Conservation (phyloP, 2,113 vertebrate genomes). For the Odobenus rosmarus region DNA sequence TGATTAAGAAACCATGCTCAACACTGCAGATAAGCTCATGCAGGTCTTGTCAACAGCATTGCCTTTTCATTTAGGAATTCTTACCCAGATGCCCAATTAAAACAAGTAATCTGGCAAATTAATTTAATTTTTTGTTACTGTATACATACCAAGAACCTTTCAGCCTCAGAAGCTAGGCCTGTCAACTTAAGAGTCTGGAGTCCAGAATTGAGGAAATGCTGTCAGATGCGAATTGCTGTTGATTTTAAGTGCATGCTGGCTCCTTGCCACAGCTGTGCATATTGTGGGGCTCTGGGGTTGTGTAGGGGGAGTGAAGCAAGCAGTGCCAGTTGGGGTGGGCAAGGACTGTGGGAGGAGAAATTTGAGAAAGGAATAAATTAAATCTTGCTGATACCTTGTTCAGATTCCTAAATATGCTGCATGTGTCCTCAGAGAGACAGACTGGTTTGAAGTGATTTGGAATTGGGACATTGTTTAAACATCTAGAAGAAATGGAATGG, state of each 20-base stretch:
- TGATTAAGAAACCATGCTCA: constrained; percentile 7
- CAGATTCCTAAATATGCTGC: constrained; percentile 60
- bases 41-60: constrained; percentile 5
- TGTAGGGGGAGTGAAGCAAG: constrained; percentile 72
- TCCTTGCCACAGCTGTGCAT: constrained; percentile 16
- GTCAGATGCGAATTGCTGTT: constrained; percentile 69
- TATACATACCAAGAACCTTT: constrained; percentile 55
- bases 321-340: constrained; percentile 67
- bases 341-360: constrained; percentile 74
- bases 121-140: constrained; percentile 37
- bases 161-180: constrained; percentile 59
- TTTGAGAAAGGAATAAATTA: constrained; percentile 72
- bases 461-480: constrained; percentile 68
- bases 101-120: constrained; percentile 48
- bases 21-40: not conserved
- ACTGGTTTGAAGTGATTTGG: constrained; percentile 48
- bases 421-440: constrained; percentile 72
- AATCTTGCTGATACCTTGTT: constrained; percentile 74
- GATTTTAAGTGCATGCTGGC: constrained; percentile 71
- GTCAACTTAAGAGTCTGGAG: constrained; percentile 49
- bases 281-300: constrained; percentile 41
- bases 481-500: constrained; percentile 19
- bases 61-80: constrained; percentile 49
- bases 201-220: constrained; percentile 75
- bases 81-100: constrained; percentile 51